Conservation (phyloP, 2,113 vertebrate species). For the Catagonus wagneri region DNA sequence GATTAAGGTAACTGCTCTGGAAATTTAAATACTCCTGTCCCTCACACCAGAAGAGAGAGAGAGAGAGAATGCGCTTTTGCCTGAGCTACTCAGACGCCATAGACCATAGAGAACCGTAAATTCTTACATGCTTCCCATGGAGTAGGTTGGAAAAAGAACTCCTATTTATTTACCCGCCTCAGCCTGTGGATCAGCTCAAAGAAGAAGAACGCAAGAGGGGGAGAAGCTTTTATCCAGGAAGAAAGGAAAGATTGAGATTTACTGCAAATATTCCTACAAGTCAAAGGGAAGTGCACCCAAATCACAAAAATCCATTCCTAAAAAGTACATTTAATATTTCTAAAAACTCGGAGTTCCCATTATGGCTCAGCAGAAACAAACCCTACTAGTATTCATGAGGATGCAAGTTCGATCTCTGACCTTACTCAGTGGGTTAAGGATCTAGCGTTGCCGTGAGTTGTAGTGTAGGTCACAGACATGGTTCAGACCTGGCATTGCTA, state of each 20-base stretch:
- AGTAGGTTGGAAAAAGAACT: neutral
- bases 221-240: conserved; percentile 50
- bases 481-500: too few relatives aligned
- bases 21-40: conserved; percentile 21
- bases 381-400: too few relatives aligned
- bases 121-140: neutral
- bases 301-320: conserved; percentile 61
- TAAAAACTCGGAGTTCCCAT: neutral
- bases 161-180: conserved; percentile 21
- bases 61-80: neutral
- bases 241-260: conserved; percentile 34
- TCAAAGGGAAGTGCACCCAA: conserved; percentile 50
- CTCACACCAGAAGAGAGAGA: neutral
- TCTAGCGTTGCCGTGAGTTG: too few relatives aligned
- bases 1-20: neutral
- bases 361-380: too few relatives aligned
- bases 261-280: conserved; percentile 38
- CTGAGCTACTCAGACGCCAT: neutral
- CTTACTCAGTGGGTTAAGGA: too few relatives aligned
- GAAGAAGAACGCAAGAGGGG: neutral
- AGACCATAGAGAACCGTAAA: conserved; percentile 48
- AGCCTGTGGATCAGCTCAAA: neutral
- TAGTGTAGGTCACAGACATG: too few relatives aligned
- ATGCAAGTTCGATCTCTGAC: too few relatives aligned
- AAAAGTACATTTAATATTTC: conserved; percentile 34